Evolutionary conservation across 2,888 invertebrate species (phyloP), one percentile per base, ranked within the genome.

Genomic region (Oligia strigilis): DNA sequence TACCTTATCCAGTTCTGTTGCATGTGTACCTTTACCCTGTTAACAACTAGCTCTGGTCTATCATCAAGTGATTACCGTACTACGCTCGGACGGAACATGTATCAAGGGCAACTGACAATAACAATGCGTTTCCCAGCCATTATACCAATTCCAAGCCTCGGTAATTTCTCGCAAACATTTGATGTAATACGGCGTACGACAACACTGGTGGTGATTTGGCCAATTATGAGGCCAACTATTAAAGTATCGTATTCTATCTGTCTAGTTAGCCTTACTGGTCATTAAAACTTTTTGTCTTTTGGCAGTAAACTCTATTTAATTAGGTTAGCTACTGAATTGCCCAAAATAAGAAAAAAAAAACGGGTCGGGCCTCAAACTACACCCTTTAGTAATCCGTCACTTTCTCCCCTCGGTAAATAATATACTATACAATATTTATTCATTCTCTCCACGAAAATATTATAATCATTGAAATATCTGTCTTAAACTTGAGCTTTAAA

Each of bases 51-150:
- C 46, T 66, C 19, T 13, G n/a, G n/a, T 5, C 76, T 72, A 75
- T 77, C 72, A 82, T 78, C 69, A 80, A 82, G 85, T 82, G 62
- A 82, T 85, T 85, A 77, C 58, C 60, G 58, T 43, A 60, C 74
- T 58, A 62, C 66, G 77, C 69, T 52, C 55, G 46, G 52, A 6
- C 65, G 66, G 62, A 70, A 40, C 72, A 72, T 75, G 83, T 75
- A 64, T 75, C 65, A 52, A 72, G 70, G 55, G 65, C 73, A 82
- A 82, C 80, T 77, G 80, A 69, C 83, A 77, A 75, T 75, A 85
- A 85, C 83, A 76, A 82, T 79, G 75, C 43, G 52, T 5, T 40
- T 60, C 72, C 52, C 49, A 78, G 55, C 49, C 17, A 76, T 73
- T n/a, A 43, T 72, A 71, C 74, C 67, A 74, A 76, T 69, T 70